Percentiles rank a stretch among this genome's conserved stretches.
Conservation (phyloP, 2,888 invertebrate species). For the Xylocampa areola region DNA sequence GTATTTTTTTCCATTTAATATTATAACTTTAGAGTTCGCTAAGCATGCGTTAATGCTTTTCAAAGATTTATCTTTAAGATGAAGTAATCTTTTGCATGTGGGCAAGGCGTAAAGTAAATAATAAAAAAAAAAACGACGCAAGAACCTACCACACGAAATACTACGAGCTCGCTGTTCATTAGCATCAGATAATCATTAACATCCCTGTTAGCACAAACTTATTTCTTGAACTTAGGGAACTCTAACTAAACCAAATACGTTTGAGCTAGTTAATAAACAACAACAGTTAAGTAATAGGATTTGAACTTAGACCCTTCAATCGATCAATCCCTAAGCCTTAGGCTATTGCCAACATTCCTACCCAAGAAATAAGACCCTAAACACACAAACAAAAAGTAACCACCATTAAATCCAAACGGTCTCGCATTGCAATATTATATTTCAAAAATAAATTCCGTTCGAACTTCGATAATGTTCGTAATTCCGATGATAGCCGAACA, state of each 20-base stretch:
- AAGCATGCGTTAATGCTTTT: too few species aligned
- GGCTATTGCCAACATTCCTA: constrained; percentile 7
- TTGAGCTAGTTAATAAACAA: constrained; percentile 24
- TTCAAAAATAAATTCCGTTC: constrained; percentile 52
- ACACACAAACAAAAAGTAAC: constrained; percentile 41
- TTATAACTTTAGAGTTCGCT: too few species aligned
- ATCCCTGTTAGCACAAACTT: constrained; percentile 21
- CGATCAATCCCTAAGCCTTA: not conserved
- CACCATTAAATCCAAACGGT: constrained; percentile 30
- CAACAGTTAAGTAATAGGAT: constrained; percentile 9
- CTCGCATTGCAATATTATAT: constrained; percentile 44
- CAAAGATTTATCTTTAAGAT: too few species aligned
- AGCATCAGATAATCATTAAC: constrained; percentile 32
- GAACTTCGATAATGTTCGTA: constrained; percentile 48
- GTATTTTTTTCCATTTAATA: too few species aligned
- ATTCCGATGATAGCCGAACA: constrained; percentile 55
- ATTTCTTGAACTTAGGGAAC: too few species aligned
- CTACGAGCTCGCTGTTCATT: too few species aligned
- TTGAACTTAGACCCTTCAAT: constrained; percentile 30
- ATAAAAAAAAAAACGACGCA: too few species aligned
- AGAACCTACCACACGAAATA: too few species aligned
- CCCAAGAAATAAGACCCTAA: constrained; percentile 18
- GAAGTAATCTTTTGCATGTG: too few species aligned
- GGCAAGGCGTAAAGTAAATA: too few species aligned
- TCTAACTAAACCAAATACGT: constrained; percentile 3